Percentiles rank a stretch among this genome's conserved stretches.
Evolutionary conservation across 2,113 vertebrate species (phyloP).

Genomic region (Apteryx owenii): DNA sequence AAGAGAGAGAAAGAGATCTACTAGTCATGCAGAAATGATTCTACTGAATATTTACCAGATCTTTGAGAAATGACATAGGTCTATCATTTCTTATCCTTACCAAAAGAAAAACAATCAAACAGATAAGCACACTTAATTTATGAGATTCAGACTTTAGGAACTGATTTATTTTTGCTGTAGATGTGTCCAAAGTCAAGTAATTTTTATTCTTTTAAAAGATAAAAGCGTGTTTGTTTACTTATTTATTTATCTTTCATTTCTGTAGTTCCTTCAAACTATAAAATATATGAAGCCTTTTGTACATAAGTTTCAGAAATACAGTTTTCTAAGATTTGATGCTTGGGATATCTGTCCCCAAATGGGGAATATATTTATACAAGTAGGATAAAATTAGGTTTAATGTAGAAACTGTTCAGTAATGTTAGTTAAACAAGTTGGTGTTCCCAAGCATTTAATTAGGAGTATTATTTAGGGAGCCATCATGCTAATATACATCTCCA

Average conservation of each 20-base stretch:
- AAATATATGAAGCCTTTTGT: neutral
- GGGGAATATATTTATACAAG: neutral
- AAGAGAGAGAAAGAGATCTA: no score
- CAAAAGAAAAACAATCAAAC: neutral
- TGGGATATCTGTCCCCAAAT: neutral
- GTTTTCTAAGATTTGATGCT: neutral
- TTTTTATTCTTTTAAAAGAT: neutral
- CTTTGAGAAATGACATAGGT: neutral
- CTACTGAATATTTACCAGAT: neutral
- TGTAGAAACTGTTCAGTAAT: neutral
- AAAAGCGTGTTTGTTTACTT: fast-evolving
- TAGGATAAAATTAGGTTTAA: neutral
- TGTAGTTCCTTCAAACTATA: neutral
- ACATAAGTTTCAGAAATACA: neutral
- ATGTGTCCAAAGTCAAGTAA: neutral
- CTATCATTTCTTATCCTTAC: neutral
- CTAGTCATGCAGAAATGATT: no score
- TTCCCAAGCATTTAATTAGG: neutral
- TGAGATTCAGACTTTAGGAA: neutral
- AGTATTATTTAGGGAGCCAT: neutral
- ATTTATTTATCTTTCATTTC: neutral
- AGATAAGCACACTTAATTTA: neutral
- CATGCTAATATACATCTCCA: neutral
- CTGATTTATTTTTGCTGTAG: neutral
- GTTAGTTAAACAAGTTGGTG: neutral